Conservation (phyloP, 2,888 invertebrate species). For the Odontocerum albicorne region DNA sequence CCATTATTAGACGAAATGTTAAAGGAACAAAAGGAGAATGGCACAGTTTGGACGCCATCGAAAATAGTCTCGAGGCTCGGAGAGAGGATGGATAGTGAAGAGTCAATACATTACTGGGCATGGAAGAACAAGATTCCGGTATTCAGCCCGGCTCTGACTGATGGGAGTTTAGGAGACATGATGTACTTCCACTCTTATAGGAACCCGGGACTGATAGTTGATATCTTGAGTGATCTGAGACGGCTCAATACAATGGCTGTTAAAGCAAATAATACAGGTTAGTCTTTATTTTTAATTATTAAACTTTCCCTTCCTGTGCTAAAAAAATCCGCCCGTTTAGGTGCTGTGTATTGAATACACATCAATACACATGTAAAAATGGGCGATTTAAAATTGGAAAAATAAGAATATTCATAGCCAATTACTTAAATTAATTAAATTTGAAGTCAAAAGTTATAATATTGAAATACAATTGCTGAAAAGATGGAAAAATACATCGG, state of each 20-base stretch:
- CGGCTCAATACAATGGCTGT: slow-evolving; percentile 93
- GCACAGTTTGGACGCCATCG: slow-evolving; percentile 88
- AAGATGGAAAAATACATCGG: too few species aligned
- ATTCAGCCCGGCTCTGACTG: slow-evolving; percentile 96
- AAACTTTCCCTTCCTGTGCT: too few species aligned
- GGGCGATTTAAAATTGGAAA: too few species aligned
- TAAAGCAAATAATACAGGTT: slow-evolving; percentile 82
- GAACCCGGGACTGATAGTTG: slow-evolving; percentile 89
- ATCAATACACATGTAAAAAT: too few species aligned
- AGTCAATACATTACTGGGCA: slow-evolving; percentile 97
- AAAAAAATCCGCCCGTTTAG: too few species aligned
- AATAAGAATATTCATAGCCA: too few species aligned
- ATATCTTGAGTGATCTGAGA: slow-evolving; percentile 89
- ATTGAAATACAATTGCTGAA: too few species aligned
- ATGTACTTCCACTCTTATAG: slow-evolving; percentile 97
- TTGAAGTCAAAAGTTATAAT: too few species aligned
- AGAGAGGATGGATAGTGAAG: slow-evolving; percentile 84
- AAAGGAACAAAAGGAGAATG: slow-evolving; percentile 76
- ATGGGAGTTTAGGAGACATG: slow-evolving; percentile 98
- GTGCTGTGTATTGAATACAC: too few species aligned
- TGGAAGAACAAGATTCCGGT: slow-evolving; percentile 96
- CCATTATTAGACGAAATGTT: slow-evolving; percentile 91
- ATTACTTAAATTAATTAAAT: too few species aligned
- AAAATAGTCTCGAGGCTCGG: slow-evolving; percentile 81
- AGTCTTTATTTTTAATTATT: not conserved